phyloP scores from a whole-genome alignment of 1,140 invertebrate species.

The Saccostrea glomerata region DNA sequence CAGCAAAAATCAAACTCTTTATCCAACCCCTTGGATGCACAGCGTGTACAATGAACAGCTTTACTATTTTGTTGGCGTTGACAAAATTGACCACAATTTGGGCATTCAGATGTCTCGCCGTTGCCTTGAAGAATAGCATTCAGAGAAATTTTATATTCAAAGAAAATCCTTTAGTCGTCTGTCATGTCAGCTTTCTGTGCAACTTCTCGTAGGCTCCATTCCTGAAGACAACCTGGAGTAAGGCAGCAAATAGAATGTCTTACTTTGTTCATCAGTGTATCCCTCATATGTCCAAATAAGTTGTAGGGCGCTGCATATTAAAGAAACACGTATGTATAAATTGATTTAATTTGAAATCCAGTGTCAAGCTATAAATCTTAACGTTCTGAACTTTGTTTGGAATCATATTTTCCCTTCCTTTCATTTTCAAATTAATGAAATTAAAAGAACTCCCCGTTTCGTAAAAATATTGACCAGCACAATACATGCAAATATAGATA shows the following conservation, averaged over 20 bases:
- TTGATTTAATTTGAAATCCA: neutral
- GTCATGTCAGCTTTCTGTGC: neutral
- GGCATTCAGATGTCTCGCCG: neutral
- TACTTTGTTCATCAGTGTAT: neutral
- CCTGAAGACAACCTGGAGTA: neutral
- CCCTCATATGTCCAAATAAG: neutral
- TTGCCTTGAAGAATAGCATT: neutral
- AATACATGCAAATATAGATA: no score
- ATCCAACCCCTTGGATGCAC: neutral
- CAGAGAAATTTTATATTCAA: slow-evolving; percentile 12
- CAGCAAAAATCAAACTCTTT: slow-evolving; percentile 5
- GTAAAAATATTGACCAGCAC: no score
- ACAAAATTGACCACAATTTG: slow-evolving; percentile 25
- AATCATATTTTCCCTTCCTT: no score
- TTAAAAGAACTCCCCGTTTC: no score
- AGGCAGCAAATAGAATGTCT: neutral
- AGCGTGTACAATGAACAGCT: neutral
- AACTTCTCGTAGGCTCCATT: neutral
- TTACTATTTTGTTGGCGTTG: neutral
- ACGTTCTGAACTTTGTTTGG: no score
- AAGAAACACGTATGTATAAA: neutral
- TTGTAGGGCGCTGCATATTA: neutral
- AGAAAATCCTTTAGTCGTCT: neutral
- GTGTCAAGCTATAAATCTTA: neutral
- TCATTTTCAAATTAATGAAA: no score